Percentiles rank a stretch among this genome's conserved stretches.
These are phyloP conservation scores for Haliaeetus leucogaster DNA, from an alignment of 2,113 vertebrate species.

Conservation along the genomic window DNA sequence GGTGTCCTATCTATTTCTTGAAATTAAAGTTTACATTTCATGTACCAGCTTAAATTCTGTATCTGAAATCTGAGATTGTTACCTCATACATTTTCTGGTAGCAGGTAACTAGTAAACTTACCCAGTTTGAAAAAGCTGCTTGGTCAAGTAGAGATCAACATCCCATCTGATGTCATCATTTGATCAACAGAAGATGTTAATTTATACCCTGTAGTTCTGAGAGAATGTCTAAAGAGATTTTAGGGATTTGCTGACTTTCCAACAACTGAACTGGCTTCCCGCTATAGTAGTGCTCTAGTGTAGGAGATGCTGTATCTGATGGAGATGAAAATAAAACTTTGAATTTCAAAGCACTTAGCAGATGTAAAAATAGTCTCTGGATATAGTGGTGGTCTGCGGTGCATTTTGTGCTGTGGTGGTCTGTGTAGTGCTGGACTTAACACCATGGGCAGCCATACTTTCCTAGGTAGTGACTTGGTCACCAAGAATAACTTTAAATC, in stretches of 20 bases:
- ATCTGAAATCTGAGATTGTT: background rate
- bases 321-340: background rate
- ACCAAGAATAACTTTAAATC: background rate
- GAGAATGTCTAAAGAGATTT: background rate
- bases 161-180: background rate
- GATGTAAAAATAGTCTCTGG: background rate
- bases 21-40: no score
- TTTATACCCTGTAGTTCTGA: background rate
- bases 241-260: background rate
- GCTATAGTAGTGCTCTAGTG: background rate
- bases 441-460: background rate
- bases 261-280: background rate
- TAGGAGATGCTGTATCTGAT: background rate
- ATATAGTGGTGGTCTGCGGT: background rate
- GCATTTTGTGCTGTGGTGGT: background rate
- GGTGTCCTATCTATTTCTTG: background rate
- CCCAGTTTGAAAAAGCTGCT: background rate
- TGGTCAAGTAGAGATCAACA: background rate
- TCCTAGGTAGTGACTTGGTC: background rate
- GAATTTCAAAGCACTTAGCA: background rate
- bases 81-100: background rate
- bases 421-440: background rate
- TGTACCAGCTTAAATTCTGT: background rate
- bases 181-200: background rate
- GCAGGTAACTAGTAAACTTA: background rate